Evolutionary conservation across 2,888 invertebrate species (phyloP).

Genomic region (Panopea generosa): DNA sequence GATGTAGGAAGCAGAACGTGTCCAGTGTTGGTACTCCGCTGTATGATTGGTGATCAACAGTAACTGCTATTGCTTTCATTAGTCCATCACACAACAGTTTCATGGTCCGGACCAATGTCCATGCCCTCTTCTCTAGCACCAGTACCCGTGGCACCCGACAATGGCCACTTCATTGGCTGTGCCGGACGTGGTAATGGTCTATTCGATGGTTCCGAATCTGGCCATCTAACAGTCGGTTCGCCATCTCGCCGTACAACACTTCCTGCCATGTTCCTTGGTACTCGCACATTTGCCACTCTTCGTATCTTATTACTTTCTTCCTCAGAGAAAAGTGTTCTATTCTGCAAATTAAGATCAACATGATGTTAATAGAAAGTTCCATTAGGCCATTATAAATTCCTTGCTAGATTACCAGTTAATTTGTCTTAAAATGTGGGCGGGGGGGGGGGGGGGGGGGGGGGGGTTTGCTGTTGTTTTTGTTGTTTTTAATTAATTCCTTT

Average conservation of each 20-base stretch:
- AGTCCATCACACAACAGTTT: conserved; percentile 41
- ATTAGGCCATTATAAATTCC: not conserved
- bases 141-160: conserved; percentile 3
- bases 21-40: too few species aligned
- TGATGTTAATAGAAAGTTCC: not conserved
- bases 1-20: too few species aligned
- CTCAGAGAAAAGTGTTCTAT: conserved; percentile 42
- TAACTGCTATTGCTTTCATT: too few species aligned
- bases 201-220: conserved; percentile 24
- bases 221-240: conserved; percentile 46
- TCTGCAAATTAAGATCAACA: conserved; percentile 26
- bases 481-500: too few species aligned
- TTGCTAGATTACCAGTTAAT: too few species aligned
- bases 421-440: too few species aligned
- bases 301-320: conserved; percentile 39
- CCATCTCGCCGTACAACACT: conserved; percentile 43
- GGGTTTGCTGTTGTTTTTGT: not conserved
- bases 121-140: conserved; percentile 19
- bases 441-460: too few species aligned
- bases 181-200: conserved; percentile 2
- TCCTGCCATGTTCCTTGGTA: conserved; percentile 29
- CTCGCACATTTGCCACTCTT: conserved; percentile 24
- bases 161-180: conserved; percentile 20
- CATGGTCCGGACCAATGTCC: conserved; percentile 54
- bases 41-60: too few species aligned